Evolutionary conservation across 2,113 vertebrate species (phyloP), one percentile per base, ranked within the genome.

Genomic region (Salvelinus namaycush): DNA sequence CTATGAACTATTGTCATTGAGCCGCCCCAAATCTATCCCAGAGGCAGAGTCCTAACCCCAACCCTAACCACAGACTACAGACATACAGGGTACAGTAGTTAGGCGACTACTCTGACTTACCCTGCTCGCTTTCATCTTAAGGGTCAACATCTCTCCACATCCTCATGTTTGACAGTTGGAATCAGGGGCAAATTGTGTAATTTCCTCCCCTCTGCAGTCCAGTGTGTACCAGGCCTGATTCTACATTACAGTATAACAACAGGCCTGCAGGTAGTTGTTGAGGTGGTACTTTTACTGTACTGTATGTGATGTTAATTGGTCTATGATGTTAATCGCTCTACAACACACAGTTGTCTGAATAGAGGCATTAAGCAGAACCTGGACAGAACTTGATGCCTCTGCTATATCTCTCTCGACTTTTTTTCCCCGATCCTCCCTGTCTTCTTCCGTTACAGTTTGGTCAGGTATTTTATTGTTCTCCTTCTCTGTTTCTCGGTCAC

Each of bases 91-190:
- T 62, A 13, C 59, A 62, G 59, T 62, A 62, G 5, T 62, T 22
- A 22, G 18, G 18, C 0, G 20, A 62, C 14, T 2, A 62, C 59
- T 62, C 5, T 62, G 59, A 62, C 5, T 22, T 62, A 22, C 59
- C 18, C 59, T 22, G n/a, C 20, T 62, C 9, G 11, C 65, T 67
- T 26, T 67, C 65, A 67, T 24, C 65, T 29, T n/a, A 24, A 67
- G 65, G 24, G 22, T 27, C 26, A 8, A 26, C 65, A 5, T 67
- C 26, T 12, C 11, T 91, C 89, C 89, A 72, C 76, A 29, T 90
- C 86, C 82, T 87, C 86, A 83, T 90, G 89, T 90, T 91, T 92
- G 91, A 92, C 90, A 90, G 85, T 85, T 90, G 84, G 86, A 92
- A 90, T 91, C 88, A 87, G 79, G 39, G 89, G 89, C 88, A 90